Evolutionary conservation across 2,113 vertebrate genomes (phyloP).

Genomic region (Callospermophilus lateralis): DNA sequence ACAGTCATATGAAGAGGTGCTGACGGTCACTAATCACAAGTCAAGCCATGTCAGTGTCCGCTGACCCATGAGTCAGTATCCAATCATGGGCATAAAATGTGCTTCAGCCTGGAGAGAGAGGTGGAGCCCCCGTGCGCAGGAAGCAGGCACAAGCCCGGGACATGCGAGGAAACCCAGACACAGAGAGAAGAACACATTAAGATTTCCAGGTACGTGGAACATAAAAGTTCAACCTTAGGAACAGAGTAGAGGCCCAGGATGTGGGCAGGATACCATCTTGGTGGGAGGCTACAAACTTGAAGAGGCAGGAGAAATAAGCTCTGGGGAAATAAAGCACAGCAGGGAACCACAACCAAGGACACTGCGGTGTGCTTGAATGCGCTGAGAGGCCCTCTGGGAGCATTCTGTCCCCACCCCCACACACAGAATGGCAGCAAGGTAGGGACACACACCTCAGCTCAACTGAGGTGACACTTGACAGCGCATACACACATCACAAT

Average conservation of each 20-base stretch:
- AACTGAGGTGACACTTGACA: background rate
- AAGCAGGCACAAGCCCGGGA: background rate
- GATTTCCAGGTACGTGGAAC: background rate
- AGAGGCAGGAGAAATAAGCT: background rate
- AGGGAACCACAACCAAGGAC: too few relatives aligned
- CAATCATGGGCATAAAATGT: too few relatives aligned
- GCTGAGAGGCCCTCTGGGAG: background rate
- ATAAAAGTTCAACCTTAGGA: background rate
- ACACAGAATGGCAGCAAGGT: background rate
- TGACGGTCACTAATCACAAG: background rate
- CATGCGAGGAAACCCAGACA: background rate
- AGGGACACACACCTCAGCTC: background rate
- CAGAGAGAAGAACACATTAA: background rate
- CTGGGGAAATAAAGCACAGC: rapidly evolving
- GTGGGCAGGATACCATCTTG: background rate
- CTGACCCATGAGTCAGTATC: background rate
- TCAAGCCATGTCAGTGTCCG: background rate
- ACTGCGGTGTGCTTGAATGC: too few relatives aligned
- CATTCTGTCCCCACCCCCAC: background rate
- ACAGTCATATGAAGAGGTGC: background rate
- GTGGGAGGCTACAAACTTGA: background rate
- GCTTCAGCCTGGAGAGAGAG: too few relatives aligned
- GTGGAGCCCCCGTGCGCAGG: background rate
- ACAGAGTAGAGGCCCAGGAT: background rate
- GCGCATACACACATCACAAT: background rate